Conservation (phyloP, 2,113 vertebrate genomes). For the Centropristis striata region DNA sequence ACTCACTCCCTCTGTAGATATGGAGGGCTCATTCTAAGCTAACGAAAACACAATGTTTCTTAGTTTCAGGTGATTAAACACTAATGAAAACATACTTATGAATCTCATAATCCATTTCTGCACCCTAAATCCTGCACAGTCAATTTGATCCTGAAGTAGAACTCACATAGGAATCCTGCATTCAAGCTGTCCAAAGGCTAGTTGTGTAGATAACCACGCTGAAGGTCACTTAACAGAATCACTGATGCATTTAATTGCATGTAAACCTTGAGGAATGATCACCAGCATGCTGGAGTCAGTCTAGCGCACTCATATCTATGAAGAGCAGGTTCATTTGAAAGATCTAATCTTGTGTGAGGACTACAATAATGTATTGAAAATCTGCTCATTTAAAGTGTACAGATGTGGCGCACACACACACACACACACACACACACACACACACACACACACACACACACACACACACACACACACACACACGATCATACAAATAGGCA, state of each 20-base stretch:
- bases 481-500: constrained; percentile 23
- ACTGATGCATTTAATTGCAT: constrained; percentile 24
- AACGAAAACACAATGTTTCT: too few relatives aligned
- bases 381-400: constrained; percentile 36
- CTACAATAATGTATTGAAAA: constrained; percentile 19
- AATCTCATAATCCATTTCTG: too few relatives aligned
- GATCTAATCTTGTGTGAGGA: constrained; percentile 35
- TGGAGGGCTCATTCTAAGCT: too few relatives aligned
- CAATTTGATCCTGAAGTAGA: too few relatives aligned
- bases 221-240: constrained; percentile 34
- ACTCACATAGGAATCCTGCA: neutral
- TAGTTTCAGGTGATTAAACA: too few relatives aligned
- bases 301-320: neutral
- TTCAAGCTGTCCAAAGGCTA: constrained; percentile 17
- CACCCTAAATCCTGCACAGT: too few relatives aligned
- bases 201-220: constrained; percentile 17
- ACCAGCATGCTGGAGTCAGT: neutral
- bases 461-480: constrained; percentile 31
- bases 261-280: constrained; percentile 35
- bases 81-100: too few relatives aligned
- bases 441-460: constrained; percentile 23
- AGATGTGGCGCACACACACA: constrained; percentile 33
- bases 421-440: constrained; percentile 24
- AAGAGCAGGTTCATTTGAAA: constrained; percentile 30
- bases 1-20: too few relatives aligned